Evolutionary conservation across 2,888 invertebrate species (phyloP).

Genomic region (Lasioglossum villosulum): DNA sequence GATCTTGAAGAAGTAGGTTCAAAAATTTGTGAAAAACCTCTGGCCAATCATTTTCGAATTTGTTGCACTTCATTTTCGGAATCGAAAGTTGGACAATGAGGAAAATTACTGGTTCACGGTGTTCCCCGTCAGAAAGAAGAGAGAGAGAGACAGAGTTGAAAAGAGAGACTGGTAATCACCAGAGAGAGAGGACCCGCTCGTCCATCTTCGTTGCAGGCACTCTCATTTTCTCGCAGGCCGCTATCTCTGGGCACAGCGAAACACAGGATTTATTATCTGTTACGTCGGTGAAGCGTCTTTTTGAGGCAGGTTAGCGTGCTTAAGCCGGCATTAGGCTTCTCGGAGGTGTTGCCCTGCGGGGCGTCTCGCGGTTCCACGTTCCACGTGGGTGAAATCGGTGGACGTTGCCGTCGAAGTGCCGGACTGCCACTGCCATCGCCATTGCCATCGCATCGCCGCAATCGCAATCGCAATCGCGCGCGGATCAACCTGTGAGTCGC

Average conservation of each 20-base stretch:
- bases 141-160: neutral
- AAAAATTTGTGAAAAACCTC: neutral
- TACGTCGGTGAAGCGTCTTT: conserved; percentile 71
- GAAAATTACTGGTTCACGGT: neutral
- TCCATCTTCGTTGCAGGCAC: conserved; percentile 52
- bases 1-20: neutral
- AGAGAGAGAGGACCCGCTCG: conserved; percentile 30
- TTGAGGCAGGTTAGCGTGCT: conserved; percentile 79
- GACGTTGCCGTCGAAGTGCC: conserved; percentile 26
- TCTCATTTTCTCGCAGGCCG: conserved; percentile 48
- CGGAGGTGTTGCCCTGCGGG: conserved; percentile 35
- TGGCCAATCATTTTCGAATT: neutral
- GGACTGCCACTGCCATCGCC: neutral
- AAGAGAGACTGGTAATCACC: conserved; percentile 35
- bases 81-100: neutral
- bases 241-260: conserved; percentile 53
- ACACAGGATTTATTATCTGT: conserved; percentile 74
- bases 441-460: neutral
- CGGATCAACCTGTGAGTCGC: conserved; percentile 32
- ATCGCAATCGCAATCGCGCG: neutral
- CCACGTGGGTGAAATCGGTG: conserved; percentile 46
- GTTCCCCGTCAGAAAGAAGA: neutral
- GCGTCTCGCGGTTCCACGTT: conserved; percentile 45
- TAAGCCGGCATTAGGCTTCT: conserved; percentile 71
- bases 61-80: neutral